These are phyloP conservation scores for Oconnorella tubifera DNA, from an alignment of 2,888 invertebrate genomes.

Conservation along the genomic window DNA sequence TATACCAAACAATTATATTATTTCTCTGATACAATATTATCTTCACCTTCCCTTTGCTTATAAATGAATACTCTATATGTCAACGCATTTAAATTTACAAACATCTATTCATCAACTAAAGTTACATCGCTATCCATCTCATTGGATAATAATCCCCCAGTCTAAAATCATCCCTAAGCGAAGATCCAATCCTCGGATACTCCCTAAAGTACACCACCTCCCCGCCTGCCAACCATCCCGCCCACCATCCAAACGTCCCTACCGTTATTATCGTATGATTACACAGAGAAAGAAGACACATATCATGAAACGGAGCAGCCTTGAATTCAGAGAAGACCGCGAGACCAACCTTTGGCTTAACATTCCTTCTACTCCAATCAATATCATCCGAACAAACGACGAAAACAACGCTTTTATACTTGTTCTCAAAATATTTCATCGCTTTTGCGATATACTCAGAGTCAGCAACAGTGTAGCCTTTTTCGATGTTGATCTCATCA, in stretches of 20 bases:
- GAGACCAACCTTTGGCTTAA: slow-evolving; percentile 9
- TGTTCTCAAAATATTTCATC: slow-evolving; percentile 29
- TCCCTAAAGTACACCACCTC: slow-evolving; percentile 30
- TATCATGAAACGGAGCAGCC: slow-evolving; percentile 26
- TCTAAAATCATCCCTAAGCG: slow-evolving; percentile 25
- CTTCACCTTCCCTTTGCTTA: too few relatives aligned
- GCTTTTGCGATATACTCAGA: slow-evolving; percentile 27
- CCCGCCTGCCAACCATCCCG: slow-evolving; percentile 33
- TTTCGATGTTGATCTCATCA: slow-evolving; percentile 23
- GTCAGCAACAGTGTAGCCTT: slow-evolving; percentile 32
- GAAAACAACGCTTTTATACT: slow-evolving; percentile 32
- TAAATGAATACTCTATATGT: too few relatives aligned
- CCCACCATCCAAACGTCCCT: slow-evolving; percentile 38
- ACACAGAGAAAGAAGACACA: slow-evolving; percentile 31
- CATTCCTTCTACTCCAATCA: slow-evolving; percentile 26
- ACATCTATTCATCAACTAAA: too few relatives aligned
- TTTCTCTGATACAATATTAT: too few relatives aligned
- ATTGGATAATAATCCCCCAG: slow-evolving; percentile 29
- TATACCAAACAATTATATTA: too few relatives aligned
- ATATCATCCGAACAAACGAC: slow-evolving; percentile 34
- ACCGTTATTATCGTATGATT: slow-evolving; percentile 37
- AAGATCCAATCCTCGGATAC: slow-evolving; percentile 26
- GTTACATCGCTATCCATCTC: slow-evolving; percentile 32
- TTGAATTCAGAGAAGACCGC: slow-evolving; percentile 26
- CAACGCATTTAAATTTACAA: too few relatives aligned